Evolutionary conservation across 64 coral and sea anemone genomes (phyloP), one percentile per base, ranked within the genome.

Genomic region (Exaiptasia diaphana): DNA sequence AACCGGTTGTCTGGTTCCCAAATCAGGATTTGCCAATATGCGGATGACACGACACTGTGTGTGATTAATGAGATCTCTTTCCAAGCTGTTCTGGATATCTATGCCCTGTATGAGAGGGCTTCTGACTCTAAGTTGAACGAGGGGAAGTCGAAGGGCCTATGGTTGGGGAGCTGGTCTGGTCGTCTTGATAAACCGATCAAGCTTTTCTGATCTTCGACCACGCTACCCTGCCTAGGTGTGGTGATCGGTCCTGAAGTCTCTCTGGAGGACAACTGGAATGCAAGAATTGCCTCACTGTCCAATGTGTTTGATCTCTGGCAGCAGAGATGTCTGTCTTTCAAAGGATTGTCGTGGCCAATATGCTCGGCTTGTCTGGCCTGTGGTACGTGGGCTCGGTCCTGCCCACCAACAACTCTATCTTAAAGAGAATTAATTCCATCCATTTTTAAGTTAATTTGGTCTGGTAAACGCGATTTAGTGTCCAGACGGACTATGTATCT

Each of bases 381-480:
- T 90, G 72, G 68, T 75, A 90, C 1, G 34, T 61, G 0, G 79
- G 37, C 1, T 67, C 78, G 0, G 30, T 74, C 0, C 18, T 68
- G 0, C 43, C 45, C 87, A 57, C 0, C 11, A 73, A 1, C 55
- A 67, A 77, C 67, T 81, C 6, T 1, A 26, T 3, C 14, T 32
- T 4, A 2, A 43, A 35, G 56, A 36, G 34, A 6, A 40, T 4
- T 3, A 24, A 55, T n/a, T 0, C 0, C 8, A 18, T 7, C 34
- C 2, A 13, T 70, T 5, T 59, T 41, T 49, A 0, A 25, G 2
- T 80, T 88, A 15, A 68, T 88, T 1, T 88, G 75, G 75, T 33
- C 13, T 1, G 64, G 50, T 2, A 68, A 76, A 33, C 23, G 52
- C 0, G 38, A 78, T 34, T 24, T 87, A 1, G 30, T 87, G 0